phyloP scores from a whole-genome alignment of 2,113 vertebrate genomes.

The Tragelaphus imberbis region DNA sequence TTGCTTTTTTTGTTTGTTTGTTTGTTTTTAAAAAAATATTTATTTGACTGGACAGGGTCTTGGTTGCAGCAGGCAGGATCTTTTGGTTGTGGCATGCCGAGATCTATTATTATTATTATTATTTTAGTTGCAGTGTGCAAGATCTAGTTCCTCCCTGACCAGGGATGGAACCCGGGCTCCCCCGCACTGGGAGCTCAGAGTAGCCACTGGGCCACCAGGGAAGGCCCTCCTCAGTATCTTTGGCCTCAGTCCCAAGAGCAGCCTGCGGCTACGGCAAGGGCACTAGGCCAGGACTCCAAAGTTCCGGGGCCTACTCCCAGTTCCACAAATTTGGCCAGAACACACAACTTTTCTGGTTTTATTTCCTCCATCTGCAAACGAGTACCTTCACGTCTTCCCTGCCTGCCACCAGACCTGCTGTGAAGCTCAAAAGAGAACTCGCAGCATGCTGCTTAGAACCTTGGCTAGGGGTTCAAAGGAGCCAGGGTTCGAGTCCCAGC shows the following conservation, averaged over 20 bases:
- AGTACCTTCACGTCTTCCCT: rapidly evolving
- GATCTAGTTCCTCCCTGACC: background rate
- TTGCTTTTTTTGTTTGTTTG: background rate
- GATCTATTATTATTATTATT: background rate
- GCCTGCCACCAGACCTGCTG: background rate
- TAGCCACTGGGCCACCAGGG: background rate
- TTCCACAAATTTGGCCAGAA: background rate
- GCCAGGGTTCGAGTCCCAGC: background rate
- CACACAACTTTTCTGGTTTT: background rate
- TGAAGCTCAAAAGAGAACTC: background rate
- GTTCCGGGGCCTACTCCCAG: background rate
- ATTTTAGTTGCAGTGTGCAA: background rate
- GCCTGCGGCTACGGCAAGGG: background rate
- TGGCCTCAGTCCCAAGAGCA: background rate
- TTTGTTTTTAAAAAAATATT: background rate
- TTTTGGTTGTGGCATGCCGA: background rate
- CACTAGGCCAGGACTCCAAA: background rate
- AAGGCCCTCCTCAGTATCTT: background rate
- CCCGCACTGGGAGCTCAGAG: background rate
- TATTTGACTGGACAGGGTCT: background rate
- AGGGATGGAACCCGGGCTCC: background rate
- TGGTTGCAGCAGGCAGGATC: background rate
- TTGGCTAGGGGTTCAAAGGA: background rate
- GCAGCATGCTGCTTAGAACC: background rate
- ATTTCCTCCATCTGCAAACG: background rate